Evolutionary conservation across 2,888 invertebrate genomes (phyloP).

Genomic region (Diadegma fenestrale): DNA sequence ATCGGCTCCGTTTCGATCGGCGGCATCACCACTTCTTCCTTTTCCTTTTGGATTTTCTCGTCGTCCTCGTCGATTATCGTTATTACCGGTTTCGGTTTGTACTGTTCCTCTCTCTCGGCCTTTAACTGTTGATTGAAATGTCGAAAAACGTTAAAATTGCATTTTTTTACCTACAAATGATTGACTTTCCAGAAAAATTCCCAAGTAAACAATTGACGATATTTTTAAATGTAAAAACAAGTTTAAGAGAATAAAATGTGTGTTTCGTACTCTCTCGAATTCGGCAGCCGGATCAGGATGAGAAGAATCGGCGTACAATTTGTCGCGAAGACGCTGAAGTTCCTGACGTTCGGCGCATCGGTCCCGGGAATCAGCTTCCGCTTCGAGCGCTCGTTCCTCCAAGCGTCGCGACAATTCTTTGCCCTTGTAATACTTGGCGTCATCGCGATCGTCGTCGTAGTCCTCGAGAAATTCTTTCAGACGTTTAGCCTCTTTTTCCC

Average conservation of each 20-base stretch:
- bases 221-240: constrained; percentile 33
- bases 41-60: constrained; percentile 83
- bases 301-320: constrained; percentile 89
- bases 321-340: constrained; percentile 88
- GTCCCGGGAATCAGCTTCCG: constrained; percentile 96
- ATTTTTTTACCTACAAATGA: background rate
- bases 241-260: constrained; percentile 29
- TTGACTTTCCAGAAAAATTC: background rate
- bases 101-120: constrained; percentile 92
- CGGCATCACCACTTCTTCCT: constrained; percentile 85
- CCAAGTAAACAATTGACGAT: background rate
- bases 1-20: constrained; percentile 90
- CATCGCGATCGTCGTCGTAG: constrained; percentile 99
- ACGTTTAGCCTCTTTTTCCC: constrained; percentile 96
- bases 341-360: constrained; percentile 90
- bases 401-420: constrained; percentile 96
- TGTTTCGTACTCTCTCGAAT: constrained; percentile 87
- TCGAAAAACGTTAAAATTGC: background rate
- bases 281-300: constrained; percentile 88
- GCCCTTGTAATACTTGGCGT: constrained; percentile 98
- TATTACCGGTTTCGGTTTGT: constrained; percentile 93
- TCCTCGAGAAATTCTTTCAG: constrained; percentile 99
- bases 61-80: constrained; percentile 85
- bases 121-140: constrained; percentile 85
- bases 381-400: constrained; percentile 96